Base-by-base conservation (phyloP, 2,888 invertebrate genomes). In the Pollenia labialis region DNA sequence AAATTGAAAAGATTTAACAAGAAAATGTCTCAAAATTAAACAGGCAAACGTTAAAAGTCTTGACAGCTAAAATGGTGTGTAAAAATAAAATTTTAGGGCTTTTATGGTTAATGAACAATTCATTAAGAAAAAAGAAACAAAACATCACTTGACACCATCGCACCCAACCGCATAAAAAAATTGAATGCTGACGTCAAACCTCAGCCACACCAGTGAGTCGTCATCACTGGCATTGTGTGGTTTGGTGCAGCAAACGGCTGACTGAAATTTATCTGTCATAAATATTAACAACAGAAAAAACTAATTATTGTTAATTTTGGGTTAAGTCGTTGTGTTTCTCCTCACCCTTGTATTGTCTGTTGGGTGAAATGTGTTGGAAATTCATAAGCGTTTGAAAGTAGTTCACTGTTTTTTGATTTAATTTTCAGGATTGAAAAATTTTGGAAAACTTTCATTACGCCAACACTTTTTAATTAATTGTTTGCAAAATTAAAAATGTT, bases 211-310 rank as follows among this genome's bases (percentile, higher is more conserved):
- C 14, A 64, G 23, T 23, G 4, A 32, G 32, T 32, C 32, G 32
- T 32, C 23, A n/a, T 42, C 9, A 23, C 7, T 52, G 10, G 32
- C 4, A 32, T 32, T n/a, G 40, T 40, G 46, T 18, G 66, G 12
- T 18, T 69, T 50, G 58, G 10, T 44, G 4, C 12, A 16, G 16
- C 2, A 75, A 32, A 74, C 16, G 40, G 50, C 12, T 54, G 48
- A 50, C 40, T 79, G 44, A 60, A 71, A 62, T 71, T 66, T 71
- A 80, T 71, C 16, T 71, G 62, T 32, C 48, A 69, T 62, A 62
- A 62, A 80, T 54, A n/a, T n/a, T 42, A 44, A n/a, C 3, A 48
- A 23, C n/a, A 54, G 6, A 46, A 71, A 56, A 80, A 62, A 72
- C 32, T 62, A 71, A 80, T 71, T 71, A 32, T 62, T 71, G 16